A percentile compares a stretch with the other conserved stretches of the same genome.
These are phyloP conservation scores for Bolinopsis microptera DNA, from an alignment of 37 sponge, comb jelly and placozoan genomes.

Conservation along the genomic window DNA sequence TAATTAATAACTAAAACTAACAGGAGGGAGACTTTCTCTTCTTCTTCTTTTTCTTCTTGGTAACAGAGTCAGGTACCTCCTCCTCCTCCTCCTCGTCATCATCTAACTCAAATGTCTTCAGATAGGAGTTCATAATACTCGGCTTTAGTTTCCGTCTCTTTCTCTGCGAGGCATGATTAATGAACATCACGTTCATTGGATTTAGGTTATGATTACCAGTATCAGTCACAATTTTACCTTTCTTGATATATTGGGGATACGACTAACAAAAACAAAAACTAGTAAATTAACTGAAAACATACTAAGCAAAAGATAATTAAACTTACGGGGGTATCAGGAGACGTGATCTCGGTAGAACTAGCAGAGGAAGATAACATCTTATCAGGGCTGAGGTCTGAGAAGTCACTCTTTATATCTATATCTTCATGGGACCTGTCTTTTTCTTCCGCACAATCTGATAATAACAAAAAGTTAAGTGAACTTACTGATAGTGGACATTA, in stretches of 20 bases:
- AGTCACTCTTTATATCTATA: background rate
- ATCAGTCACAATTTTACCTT: too few species aligned
- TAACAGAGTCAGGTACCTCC: background rate
- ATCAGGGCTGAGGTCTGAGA: background rate
- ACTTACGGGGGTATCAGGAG: background rate
- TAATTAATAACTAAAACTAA: too few species aligned
- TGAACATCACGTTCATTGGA: too few species aligned
- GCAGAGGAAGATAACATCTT: background rate
- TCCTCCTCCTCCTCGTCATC: background rate
- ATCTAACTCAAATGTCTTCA: background rate
- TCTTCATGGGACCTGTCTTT: background rate
- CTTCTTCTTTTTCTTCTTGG: background rate
- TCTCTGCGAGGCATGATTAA: background rate
- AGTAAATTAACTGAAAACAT: too few species aligned
- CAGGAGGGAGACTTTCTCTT: background rate
- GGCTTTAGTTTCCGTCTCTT: slow-evolving; percentile 9
- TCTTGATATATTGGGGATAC: too few species aligned
- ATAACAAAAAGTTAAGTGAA: too few species aligned
- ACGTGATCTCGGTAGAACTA: background rate
- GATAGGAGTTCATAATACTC: background rate
- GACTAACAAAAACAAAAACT: too few species aligned
- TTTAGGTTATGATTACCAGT: too few species aligned
- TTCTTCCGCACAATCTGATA: background rate
- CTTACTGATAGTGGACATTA: too few species aligned
- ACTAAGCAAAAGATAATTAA: too few species aligned